Base-by-base conservation (phyloP, 2,113 vertebrate species). In the Phainopepla nitens region DNA sequence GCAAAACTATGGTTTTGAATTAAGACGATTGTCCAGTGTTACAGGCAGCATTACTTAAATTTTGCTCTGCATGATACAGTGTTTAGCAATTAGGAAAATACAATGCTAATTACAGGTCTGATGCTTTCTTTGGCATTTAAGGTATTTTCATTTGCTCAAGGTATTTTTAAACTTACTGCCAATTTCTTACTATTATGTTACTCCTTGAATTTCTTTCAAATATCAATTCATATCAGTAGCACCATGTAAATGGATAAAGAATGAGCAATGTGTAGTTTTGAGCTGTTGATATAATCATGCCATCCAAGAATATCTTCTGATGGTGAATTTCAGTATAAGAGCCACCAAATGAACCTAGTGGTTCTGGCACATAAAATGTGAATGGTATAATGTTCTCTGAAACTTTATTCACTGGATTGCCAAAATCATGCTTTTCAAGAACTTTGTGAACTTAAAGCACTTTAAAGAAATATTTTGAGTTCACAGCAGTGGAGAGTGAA, bases 351-450 rank as follows among this genome's bases (percentile, higher is more conserved):
- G 35, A 96, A 81, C 36, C 13, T 31, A 68, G 68, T 41, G 47
- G 19, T 86, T 94, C 47, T 89, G 82, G 36, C 76, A 90, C n/a
- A 6, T 35, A 42, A 49, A 81, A 81, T 21, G 14, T 47, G 64
- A 81, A 68, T 29, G 53, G n/a, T 88, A 56, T 41, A 36, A 66
- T 44, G 51, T 92, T 90, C 64, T 20, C 64, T 88, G 71, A 83
- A 77, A 25, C 51, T 66, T 90, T 85, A 25, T 86, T 80, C 57
- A 42, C 16, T 49, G 44, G 64, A 51, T 70, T 94, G 56, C 64
- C 31, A 14, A 86, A 91, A 58, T 92, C 23, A 71, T 39, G 56
- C 80, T 96, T 95, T 95, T 94, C 80, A 92, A 93, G 92, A 94
- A 91, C 60, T 77, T 88, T 53, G 50, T 86, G 79, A 95, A 93